These are phyloP conservation scores for Thalassarche chlororhynchos DNA, from an alignment of 2,113 vertebrate species.

Conservation along the genomic window DNA sequence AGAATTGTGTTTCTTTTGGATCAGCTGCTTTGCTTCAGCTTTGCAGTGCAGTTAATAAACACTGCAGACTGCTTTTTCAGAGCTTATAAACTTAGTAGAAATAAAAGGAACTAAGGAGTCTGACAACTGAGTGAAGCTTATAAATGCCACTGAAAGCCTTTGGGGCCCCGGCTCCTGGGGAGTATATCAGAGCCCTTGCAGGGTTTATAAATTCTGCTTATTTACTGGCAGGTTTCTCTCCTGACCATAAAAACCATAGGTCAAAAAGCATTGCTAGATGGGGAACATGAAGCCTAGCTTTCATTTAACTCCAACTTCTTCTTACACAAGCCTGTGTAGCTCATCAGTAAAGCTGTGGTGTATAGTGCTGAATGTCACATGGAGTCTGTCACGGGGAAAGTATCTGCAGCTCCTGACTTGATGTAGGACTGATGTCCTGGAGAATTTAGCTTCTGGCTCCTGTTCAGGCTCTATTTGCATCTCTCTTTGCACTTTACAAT, in stretches of 20 bases:
- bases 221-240: conserved; percentile 33
- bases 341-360: not conserved
- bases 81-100: conserved; percentile 58
- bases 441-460: not conserved
- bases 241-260: conserved; percentile 5
- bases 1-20: not conserved
- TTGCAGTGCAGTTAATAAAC: conserved; percentile 20
- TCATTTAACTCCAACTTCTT: not conserved
- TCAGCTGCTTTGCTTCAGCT: conserved; percentile 13
- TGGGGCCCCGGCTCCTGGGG: not conserved
- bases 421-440: not conserved
- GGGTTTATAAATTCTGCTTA: conserved; percentile 44
- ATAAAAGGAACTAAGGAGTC: conserved; percentile 37
- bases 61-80: conserved; percentile 12
- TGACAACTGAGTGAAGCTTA: conserved; percentile 29
- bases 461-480: not conserved
- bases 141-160: conserved; percentile 19
- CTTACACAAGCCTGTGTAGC: not conserved
- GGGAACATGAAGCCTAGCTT: not conserved
- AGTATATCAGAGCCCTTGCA: not conserved
- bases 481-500: not conserved
- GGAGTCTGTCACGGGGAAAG: fast-evolving
- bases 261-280: not conserved
- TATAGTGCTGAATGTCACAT: not conserved
- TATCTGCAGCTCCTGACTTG: not conserved